Conservation (phyloP, 2,797 vertebrate genomes). For the Danio albolineatus region DNA sequence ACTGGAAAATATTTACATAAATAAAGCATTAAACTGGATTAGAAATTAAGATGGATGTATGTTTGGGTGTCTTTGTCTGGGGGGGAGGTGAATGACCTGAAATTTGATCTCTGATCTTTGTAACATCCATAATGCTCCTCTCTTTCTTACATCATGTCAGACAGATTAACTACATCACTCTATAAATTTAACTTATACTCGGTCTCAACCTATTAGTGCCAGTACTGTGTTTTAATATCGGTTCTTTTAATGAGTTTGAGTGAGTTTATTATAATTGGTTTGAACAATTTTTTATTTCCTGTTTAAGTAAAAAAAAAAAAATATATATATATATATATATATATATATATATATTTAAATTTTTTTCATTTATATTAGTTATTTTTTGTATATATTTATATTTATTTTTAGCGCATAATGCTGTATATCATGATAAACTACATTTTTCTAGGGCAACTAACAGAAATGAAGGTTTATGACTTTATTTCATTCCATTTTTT, state of each 20-base stretch:
- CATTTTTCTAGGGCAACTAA: no score
- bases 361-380: no score
- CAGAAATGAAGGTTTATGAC: no score
- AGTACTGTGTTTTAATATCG: background rate
- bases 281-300: no score
- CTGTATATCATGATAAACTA: no score
- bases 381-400: no score
- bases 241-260: background rate
- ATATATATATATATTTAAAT: no score
- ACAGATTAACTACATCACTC: background rate
- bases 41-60: slow-evolving; percentile 84
- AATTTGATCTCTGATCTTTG: slow-evolving; percentile 43
- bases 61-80: slow-evolving; percentile 68
- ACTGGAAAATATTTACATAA: slow-evolving; percentile 87
- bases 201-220: background rate
- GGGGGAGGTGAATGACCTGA: slow-evolving; percentile 73
- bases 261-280: no score
- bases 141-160: background rate
- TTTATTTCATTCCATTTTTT: no score
- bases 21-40: slow-evolving; percentile 86
- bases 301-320: no score
- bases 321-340: no score
- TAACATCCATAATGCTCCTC: background rate
- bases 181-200: background rate
- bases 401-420: no score